phyloP scores from a whole-genome alignment of 2,113 vertebrate genomes.

The Aldabrachelys gigantea region DNA sequence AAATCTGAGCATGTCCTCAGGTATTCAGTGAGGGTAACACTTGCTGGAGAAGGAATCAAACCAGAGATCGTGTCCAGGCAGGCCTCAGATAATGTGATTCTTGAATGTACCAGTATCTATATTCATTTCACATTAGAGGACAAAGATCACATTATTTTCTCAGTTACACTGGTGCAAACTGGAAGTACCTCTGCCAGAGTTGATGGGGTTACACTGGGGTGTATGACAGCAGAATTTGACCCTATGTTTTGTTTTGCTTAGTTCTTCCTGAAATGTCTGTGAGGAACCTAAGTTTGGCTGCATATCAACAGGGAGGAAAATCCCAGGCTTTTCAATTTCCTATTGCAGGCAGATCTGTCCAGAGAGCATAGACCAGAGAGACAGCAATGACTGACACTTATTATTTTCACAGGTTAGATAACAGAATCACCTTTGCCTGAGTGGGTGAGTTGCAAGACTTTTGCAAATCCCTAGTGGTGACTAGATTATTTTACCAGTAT shows the following conservation, averaged over 20 bases:
- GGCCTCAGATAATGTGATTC: background rate
- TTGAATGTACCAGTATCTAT: background rate
- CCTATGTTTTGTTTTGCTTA: background rate
- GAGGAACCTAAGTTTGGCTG: background rate
- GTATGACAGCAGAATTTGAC: background rate
- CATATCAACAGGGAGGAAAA: background rate
- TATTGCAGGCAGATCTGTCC: rapidly evolving
- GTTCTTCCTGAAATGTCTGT: background rate
- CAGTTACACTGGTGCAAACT: background rate
- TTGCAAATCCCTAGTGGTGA: background rate
- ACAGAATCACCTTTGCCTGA: background rate
- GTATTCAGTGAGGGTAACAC: background rate
- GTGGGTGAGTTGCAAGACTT: background rate
- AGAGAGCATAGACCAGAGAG: background rate
- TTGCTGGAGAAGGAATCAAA: background rate
- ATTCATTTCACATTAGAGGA: background rate
- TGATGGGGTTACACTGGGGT: background rate
- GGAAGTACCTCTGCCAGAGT: background rate
- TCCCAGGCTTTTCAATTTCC: background rate
- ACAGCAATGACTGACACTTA: background rate
- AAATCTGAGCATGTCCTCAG: background rate
- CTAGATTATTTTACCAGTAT: background rate
- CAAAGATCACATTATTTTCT: background rate
- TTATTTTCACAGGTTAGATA: background rate
- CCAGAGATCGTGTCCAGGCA: background rate